These are phyloP conservation scores for Brachyalestes nurse DNA, from an alignment of 2,797 vertebrate species.

Conservation along the genomic window DNA sequence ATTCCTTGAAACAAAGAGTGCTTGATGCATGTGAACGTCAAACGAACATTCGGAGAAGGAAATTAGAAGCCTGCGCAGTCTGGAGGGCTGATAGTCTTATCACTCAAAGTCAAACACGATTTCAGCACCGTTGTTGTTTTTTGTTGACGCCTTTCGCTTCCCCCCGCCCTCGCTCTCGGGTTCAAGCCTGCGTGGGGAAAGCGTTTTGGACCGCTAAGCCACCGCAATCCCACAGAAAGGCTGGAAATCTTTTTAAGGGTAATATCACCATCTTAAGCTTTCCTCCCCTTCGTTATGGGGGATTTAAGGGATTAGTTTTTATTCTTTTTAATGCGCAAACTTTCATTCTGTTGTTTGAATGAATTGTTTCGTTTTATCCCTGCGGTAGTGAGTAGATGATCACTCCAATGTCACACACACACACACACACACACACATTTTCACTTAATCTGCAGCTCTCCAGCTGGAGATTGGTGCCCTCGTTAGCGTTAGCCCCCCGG, in stretches of 20 bases:
- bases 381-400: constrained; percentile 46
- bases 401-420: constrained; percentile 1
- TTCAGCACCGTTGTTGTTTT: constrained; percentile 27
- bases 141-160: constrained; percentile 8
- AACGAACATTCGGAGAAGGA: constrained; percentile 67
- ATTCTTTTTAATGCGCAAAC: constrained; percentile 69
- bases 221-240: constrained; percentile 76
- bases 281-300: constrained; percentile 77
- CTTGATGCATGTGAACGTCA: constrained; percentile 70
- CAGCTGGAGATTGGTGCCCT: constrained; percentile 33
- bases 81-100: constrained; percentile 66
- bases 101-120: constrained; percentile 74
- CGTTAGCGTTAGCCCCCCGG: constrained; percentile 24
- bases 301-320: constrained; percentile 80
- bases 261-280: constrained; percentile 80
- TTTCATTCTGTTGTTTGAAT: constrained; percentile 74
- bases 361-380: constrained; percentile 50
- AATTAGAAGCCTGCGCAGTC: constrained; percentile 75
- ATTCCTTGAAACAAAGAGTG: constrained; percentile 26
- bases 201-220: constrained; percentile 78
- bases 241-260: constrained; percentile 77
- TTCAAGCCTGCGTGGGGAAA: constrained; percentile 53
- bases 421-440: neutral
- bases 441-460: constrained; percentile 15
- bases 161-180: neutral